Base-by-base conservation (phyloP, 1,140 invertebrate genomes). In the Palaemon carinicauda region DNA sequence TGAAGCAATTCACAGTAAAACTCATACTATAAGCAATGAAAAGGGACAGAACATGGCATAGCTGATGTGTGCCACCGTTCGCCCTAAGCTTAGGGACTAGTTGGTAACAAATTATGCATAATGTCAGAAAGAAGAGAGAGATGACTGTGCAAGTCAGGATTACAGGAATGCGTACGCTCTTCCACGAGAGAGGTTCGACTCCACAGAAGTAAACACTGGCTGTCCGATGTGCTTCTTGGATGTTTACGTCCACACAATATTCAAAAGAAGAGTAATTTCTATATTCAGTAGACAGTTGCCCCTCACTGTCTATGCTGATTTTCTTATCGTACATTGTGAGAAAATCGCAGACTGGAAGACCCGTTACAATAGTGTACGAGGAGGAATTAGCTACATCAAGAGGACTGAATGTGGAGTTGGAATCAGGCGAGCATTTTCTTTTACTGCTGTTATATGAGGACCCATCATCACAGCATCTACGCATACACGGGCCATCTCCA, bases 11-110 rank as follows among this genome's bases (percentile, higher is more conserved):
- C 41, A 77, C 53, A 1, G 15, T 12, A 1, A 85, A 15, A 15
- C 7, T 15, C 0, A 21, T n/a, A 5, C 29, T 10, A 50, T 53
- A 85, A 14, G 74, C 82, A 17, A 79, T 12, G 29, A 78, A 71
- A 14, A 85, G 82, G 19, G 82, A 85, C 10, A 79, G 21, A 1
- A 79, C 74, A 41, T 85, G 75, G 19, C 54, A 85, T 24, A 85
- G 29, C 33, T 85, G 82, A 31, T 79, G 79, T 41, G 56, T 69
- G 1, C 82, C 82, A 1, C 41, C 75, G 14, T 53, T 69, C 0
- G 33, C 27, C 3, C 78, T 52, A 31, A 85, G 53, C 10, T 27
- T 51, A 5, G 82, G 82, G 17, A 79, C 56, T 54, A 60, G 3
- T 24, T 41, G 71, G 74, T 85, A 78, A 50, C 82, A 85, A 1